Conservation (phyloP, 2,113 vertebrate genomes). For the Pristiophorus japonicus region DNA sequence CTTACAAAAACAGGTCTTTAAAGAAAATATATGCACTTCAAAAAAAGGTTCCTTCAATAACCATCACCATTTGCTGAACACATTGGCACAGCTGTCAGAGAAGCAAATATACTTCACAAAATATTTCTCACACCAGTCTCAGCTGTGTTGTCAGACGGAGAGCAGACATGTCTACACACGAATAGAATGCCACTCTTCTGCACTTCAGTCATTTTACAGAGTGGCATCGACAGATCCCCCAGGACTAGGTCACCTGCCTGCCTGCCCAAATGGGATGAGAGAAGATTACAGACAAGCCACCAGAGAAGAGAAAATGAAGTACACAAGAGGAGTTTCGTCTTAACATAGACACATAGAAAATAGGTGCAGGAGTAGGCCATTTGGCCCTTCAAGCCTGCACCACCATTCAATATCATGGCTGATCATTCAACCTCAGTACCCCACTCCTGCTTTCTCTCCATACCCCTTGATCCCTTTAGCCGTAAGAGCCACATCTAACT, state of each 20-base stretch:
- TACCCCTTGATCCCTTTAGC: too few relatives aligned
- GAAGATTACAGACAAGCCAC: neutral
- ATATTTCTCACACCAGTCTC: neutral
- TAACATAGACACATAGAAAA: too few relatives aligned
- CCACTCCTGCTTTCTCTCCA: too few relatives aligned
- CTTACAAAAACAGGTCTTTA: neutral
- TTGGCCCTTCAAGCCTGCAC: too few relatives aligned
- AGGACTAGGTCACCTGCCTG: neutral
- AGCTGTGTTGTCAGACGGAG: neutral
- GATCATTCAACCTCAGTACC: too few relatives aligned
- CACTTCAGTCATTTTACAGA: neutral
- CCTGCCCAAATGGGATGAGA: neutral
- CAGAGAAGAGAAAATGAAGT: slow-evolving; percentile 37
- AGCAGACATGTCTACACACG: neutral
- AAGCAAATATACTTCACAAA: neutral
- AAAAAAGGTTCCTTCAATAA: neutral
- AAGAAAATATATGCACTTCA: neutral
- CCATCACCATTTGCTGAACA: too few relatives aligned
- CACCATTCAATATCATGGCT: too few relatives aligned
- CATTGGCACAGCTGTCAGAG: neutral
- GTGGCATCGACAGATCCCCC: neutral
- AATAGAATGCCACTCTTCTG: neutral
- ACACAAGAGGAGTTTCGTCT: slow-evolving; percentile 56
- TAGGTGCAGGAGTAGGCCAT: too few relatives aligned
- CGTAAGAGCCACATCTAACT: too few relatives aligned